Conservation (phyloP, 2,113 vertebrate genomes). For the Jacana jacana region DNA sequence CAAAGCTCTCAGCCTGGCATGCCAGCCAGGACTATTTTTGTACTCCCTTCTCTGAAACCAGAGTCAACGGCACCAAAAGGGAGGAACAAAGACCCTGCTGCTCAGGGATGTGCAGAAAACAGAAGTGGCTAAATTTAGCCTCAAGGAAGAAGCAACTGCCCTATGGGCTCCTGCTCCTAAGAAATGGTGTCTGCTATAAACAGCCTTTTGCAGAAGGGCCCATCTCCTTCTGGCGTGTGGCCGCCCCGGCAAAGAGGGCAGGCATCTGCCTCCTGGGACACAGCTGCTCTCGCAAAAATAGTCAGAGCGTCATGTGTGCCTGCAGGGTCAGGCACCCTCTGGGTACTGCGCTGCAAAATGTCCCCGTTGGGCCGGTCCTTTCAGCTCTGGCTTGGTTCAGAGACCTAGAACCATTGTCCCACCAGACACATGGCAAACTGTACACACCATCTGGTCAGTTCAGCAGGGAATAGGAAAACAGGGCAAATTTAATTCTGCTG, state of each 20-base stretch:
- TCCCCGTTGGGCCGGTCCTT: background rate
- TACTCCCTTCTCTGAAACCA: background rate
- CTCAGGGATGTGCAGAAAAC: background rate
- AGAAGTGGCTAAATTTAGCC: slow-evolving; percentile 58
- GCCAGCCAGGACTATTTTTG: slow-evolving; percentile 58
- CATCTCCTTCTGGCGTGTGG: accelerated
- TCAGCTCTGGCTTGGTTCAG: background rate
- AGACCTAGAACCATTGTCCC: background rate
- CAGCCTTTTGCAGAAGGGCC: background rate
- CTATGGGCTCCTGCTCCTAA: background rate
- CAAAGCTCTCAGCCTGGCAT: background rate
- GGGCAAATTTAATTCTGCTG: background rate
- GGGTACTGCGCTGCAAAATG: background rate
- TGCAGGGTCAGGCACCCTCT: background rate
- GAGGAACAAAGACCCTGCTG: slow-evolving; percentile 16
- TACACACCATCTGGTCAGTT: accelerated
- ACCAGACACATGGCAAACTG: accelerated
- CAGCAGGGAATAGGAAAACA: background rate
- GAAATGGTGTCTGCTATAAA: background rate
- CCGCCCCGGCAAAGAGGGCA: background rate
- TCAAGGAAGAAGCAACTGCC: slow-evolving; percentile 12
- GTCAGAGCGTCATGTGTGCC: background rate
- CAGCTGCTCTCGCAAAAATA: background rate
- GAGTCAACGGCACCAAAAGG: background rate
- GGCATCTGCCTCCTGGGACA: background rate